Evolutionary conservation across 1,140 invertebrate genomes (phyloP), one percentile per base, ranked within the genome.

Genomic region (Vollenhovia emeryi): DNA sequence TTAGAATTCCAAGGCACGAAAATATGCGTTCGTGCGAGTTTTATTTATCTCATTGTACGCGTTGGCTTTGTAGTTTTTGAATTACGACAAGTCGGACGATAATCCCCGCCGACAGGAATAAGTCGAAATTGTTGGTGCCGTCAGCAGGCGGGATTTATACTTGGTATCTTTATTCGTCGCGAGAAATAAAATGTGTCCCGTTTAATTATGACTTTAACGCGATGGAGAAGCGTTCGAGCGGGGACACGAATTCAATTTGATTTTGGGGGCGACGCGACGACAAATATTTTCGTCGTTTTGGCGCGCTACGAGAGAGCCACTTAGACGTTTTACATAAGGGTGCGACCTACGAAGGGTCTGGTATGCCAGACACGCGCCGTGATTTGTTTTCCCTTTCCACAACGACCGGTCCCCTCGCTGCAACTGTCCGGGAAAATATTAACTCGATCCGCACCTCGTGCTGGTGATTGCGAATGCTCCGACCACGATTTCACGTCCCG

Each of bases 291-390:
- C 91, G 85, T 91, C 91, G 90, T 84, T 64, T 64, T 85, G 86
- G 76, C 73, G 85, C 87, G 48, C 40, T 86, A 89, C 88, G 87
- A 88, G 93, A 80, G 85, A 93, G 88, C 91, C 86, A 92, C 90
- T 92, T 90, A 84, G 90, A 86, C 89, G 87, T 92, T 94, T 94
- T 94, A 94, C 93, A 94, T 93, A 92, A 93, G 94, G 93, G 93
- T 94, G 92, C 90, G 89, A 92, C 89, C 89, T 78, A 89, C 89
- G 82, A 92, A 93, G 92, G 91, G 91, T 93, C 92, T 92, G 94
- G 94, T 94, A 94, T 94, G 93, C 91, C 87, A 94, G 91, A 92
- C 93, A 93, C 92, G 94, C 93, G 91, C 86, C 82, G 93, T 93
- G 94, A 94, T 94, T 94, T 94, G 92, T 94, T 93, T 93, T 91